phyloP scores from a whole-genome alignment of 2,888 invertebrate species.

The Drosophila ustulata region DNA sequence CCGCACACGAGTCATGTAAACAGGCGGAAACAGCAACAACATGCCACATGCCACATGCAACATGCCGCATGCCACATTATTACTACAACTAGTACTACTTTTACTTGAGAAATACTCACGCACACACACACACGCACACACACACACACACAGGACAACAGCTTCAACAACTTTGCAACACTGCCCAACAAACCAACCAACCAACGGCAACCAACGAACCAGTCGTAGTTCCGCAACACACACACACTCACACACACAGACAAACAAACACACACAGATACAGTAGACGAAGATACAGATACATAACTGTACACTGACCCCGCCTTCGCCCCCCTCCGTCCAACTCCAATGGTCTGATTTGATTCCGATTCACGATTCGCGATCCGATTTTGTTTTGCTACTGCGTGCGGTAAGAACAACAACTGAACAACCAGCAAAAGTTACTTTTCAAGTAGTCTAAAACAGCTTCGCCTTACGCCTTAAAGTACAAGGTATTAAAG shows the following conservation, averaged over 20 bases:
- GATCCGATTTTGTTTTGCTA: conserved; percentile 54
- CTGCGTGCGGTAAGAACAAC: conserved; percentile 70
- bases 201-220: conserved; percentile 20
- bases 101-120: conserved; percentile 13
- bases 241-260: conserved; percentile 9
- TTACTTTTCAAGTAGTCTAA: conserved; percentile 54
- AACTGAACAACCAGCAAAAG: conserved; percentile 35
- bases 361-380: conserved; percentile 27
- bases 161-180: conserved; percentile 53
- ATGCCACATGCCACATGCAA: conserved; percentile 5
- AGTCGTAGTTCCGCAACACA: conserved; percentile 22
- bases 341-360: conserved; percentile 38
- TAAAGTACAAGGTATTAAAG: conserved; percentile 32
- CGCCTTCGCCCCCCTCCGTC: conserved; percentile 37
- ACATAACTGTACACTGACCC: conserved; percentile 46
- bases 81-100: conserved; percentile 40
- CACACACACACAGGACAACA: conserved; percentile 24
- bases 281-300: conserved; percentile 28
- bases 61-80: conserved; percentile 27
- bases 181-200: conserved; percentile 26
- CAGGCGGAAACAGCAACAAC: conserved; percentile 10
- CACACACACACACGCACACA: conserved; percentile 14
- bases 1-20: conserved; percentile 81
- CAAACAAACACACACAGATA: conserved; percentile 17
- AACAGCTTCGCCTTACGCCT: conserved; percentile 63